Percentiles rank a stretch among this genome's conserved stretches.
These are phyloP conservation scores for Leptopterna dolabrata DNA, from an alignment of 2,888 invertebrate species.

Conservation along the genomic window DNA sequence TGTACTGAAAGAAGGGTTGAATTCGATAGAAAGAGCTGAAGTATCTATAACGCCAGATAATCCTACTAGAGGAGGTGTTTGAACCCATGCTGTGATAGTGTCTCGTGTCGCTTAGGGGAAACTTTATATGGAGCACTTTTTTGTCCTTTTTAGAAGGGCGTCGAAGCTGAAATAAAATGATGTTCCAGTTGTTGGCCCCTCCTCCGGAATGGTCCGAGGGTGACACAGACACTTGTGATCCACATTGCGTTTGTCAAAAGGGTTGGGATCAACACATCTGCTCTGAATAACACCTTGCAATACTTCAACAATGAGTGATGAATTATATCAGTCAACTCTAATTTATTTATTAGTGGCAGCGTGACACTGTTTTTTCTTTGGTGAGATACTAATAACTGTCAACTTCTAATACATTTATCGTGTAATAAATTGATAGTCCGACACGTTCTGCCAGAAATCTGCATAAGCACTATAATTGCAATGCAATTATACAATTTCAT, in stretches of 20 bases:
- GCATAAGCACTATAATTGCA: no score
- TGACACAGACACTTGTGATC: slow-evolving; percentile 32
- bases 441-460: no score
- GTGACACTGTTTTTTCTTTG: no score
- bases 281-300: not conserved
- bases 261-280: not conserved
- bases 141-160: not conserved
- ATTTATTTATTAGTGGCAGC: not conserved
- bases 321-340: not conserved
- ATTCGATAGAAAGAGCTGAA: not conserved
- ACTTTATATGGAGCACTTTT: not conserved
- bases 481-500: no score
- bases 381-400: no score
- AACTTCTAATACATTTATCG: no score
- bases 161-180: slow-evolving; percentile 18
- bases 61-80: not conserved
- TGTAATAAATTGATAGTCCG: no score
- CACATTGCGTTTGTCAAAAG: not conserved
- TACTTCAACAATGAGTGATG: not conserved
- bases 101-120: not conserved
- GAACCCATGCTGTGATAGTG: not conserved
- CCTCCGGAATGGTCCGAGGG: not conserved
- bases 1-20: not conserved
- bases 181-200: slow-evolving; percentile 25
- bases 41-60: not conserved